phyloP scores from a whole-genome alignment of 1,140 invertebrate species.

The Drosophila cardini region DNA sequence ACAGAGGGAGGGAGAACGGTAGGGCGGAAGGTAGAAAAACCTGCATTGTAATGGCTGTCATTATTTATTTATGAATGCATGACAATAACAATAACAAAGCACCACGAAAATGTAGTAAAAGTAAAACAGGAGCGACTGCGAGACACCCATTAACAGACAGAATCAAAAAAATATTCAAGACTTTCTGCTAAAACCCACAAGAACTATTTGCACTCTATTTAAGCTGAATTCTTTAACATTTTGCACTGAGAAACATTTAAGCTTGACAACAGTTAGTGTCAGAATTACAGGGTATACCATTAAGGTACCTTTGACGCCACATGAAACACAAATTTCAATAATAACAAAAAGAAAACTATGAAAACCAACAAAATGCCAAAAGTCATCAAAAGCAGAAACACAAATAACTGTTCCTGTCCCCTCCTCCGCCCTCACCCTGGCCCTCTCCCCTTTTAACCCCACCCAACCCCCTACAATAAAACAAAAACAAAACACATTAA shows the following conservation, averaged over 20 bases:
- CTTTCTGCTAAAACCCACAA: too few species aligned
- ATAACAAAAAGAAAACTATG: constrained; percentile 46
- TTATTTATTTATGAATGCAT: constrained; percentile 79
- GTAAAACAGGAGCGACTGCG: not conserved
- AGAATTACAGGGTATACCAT: constrained; percentile 14
- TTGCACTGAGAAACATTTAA: too few species aligned
- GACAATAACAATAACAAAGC: constrained; percentile 57
- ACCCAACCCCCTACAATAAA: constrained; percentile 4
- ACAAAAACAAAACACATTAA: constrained; percentile 44
- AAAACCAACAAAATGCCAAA: constrained; percentile 64
- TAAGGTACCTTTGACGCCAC: not conserved
- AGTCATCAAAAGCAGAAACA: constrained; percentile 63
- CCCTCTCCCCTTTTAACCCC: constrained; percentile 4
- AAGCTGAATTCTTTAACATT: too few species aligned
- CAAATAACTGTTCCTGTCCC: constrained; percentile 26
- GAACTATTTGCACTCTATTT: too few species aligned
- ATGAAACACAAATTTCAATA: constrained; percentile 11
- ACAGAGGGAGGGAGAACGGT: not conserved
- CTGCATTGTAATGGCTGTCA: constrained; percentile 70
- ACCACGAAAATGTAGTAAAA: constrained; percentile 9
- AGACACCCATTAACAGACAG: constrained; percentile 10
- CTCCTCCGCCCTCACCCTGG: not conserved
- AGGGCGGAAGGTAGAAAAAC: constrained; percentile 27
- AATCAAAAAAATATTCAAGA: too few species aligned
- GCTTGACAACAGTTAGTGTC: not conserved